phyloP scores from a whole-genome alignment of 2,797 vertebrate species.

The Lagocephalus sceleratus region DNA sequence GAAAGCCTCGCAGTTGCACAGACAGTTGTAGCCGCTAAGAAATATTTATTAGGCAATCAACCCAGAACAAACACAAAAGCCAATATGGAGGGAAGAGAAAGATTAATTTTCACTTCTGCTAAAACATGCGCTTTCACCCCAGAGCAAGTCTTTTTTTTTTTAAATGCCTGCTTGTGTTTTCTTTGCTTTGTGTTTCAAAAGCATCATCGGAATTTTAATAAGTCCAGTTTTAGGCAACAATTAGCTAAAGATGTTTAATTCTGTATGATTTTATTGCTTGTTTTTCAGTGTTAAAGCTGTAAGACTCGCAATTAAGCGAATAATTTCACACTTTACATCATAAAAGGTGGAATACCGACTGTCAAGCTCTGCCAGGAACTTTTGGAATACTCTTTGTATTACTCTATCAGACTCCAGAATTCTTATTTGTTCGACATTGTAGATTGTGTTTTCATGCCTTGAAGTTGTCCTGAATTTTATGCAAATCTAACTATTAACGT shows the following conservation, averaged over 20 bases:
- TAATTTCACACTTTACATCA: no score
- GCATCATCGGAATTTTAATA: conserved; percentile 23
- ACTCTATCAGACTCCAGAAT: no score
- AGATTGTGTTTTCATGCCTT: no score
- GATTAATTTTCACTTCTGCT: conserved; percentile 36
- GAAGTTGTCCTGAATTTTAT: no score
- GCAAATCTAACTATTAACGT: no score
- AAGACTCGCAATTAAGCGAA: no score
- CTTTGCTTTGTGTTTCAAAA: conserved; percentile 2
- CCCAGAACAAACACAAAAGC: conserved; percentile 26
- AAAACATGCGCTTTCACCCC: conserved; percentile 32
- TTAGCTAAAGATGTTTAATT: conserved; percentile 4
- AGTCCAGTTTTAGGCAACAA: conserved; percentile 24
- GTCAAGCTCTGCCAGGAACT: no score
- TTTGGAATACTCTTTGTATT: no score
- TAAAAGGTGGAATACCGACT: no score
- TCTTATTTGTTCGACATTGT: no score
- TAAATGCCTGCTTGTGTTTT: conserved; percentile 22
- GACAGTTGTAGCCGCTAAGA: conserved; percentile 35
- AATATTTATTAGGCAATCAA: conserved; percentile 36
- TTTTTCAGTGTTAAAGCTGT: no score
- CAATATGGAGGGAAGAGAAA: conserved; percentile 17
- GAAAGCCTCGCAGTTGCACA: conserved; percentile 43
- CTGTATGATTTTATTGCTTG: conserved; percentile 1
- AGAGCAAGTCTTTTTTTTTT: conserved; percentile 2